Evolutionary conservation across 2,797 vertebrate species (phyloP).

Genomic region (Pogonophryne albipinna): DNA sequence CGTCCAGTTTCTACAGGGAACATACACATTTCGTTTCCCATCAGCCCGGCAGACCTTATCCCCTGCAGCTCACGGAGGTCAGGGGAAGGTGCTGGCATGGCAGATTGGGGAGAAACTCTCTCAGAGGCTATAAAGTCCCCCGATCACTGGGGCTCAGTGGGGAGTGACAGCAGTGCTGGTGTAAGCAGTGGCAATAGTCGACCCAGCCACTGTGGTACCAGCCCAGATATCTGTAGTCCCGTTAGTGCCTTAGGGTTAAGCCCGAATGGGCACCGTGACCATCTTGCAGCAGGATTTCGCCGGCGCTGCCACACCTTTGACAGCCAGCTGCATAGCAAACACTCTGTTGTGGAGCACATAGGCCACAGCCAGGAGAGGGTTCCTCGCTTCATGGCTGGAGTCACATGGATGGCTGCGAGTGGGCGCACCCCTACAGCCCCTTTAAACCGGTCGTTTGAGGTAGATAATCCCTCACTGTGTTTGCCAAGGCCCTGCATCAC

Average conservation of each 20-base stretch:
- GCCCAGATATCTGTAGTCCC: conserved; percentile 56
- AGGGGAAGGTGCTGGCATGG: conserved; percentile 43
- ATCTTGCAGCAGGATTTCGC: conserved; percentile 72
- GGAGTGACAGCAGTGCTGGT: conserved; percentile 5
- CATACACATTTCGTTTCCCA: conserved; percentile 90
- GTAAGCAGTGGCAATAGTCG: conserved; percentile 28
- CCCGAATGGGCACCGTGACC: conserved; percentile 51
- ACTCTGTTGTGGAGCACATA: conserved; percentile 49
- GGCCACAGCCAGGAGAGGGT: conserved; percentile 83
- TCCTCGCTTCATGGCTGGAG: conserved; percentile 86
- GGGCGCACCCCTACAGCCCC: conserved; percentile 67
- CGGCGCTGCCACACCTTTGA: conserved; percentile 85
- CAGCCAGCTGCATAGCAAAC: conserved; percentile 67
- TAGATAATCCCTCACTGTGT: conserved; percentile 84
- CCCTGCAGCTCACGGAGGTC: conserved; percentile 73
- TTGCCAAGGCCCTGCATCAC: conserved; percentile 75
- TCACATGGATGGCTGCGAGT: conserved; percentile 62
- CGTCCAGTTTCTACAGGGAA: conserved; percentile 91
- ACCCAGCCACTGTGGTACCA: conserved; percentile 61
- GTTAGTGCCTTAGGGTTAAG: conserved; percentile 37
- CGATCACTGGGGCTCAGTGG: conserved; percentile 37
- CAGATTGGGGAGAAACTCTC: conserved; percentile 45
- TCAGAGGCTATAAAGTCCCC: conserved; percentile 30
- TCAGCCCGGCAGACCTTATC: conserved; percentile 87
- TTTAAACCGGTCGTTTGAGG: conserved; percentile 87